A percentile compares a stretch with the other conserved stretches of the same genome.
Conservation (phyloP, 1,140 invertebrate genomes). For the Drosophila malerkotliana region DNA sequence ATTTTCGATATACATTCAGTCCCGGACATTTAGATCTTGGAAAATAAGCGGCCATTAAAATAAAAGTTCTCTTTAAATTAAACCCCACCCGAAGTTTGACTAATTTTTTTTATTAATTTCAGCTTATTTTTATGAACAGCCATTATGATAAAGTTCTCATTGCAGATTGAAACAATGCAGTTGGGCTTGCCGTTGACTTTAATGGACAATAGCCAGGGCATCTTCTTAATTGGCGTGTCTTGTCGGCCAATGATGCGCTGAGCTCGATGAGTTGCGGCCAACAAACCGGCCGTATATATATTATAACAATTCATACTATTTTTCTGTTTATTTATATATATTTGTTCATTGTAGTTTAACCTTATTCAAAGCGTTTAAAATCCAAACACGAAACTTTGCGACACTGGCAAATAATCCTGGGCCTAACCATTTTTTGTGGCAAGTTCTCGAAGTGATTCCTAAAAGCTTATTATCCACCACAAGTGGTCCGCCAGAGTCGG, state of each 20-base stretch:
- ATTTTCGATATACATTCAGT: too few relatives aligned
- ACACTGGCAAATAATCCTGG: background rate
- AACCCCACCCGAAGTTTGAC: too few relatives aligned
- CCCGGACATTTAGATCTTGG: too few relatives aligned
- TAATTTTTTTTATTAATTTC: too few relatives aligned
- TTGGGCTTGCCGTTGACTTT: conserved; percentile 67
- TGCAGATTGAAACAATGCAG: conserved; percentile 86
- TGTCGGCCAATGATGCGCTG: conserved; percentile 26
- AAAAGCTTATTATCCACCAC: background rate
- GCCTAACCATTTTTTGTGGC: background rate
- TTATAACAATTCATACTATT: too few relatives aligned
- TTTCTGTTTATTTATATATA: too few relatives aligned
- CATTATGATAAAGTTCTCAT: conserved; percentile 83
- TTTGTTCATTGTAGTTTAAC: background rate
- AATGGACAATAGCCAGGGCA: conserved; percentile 86
- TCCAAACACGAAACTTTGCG: background rate
- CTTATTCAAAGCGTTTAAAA: background rate
- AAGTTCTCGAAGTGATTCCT: background rate
- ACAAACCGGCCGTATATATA: background rate
- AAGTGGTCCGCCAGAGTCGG: background rate
- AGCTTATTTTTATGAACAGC: too few relatives aligned
- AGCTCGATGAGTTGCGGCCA: background rate
- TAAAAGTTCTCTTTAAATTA: too few relatives aligned
- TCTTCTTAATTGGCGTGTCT: conserved; percentile 82
- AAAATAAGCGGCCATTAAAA: too few relatives aligned